Evolutionary conservation across 1,140 invertebrate species (phyloP), one percentile per base, ranked within the genome.

Genomic region (Drosophila serrata): DNA sequence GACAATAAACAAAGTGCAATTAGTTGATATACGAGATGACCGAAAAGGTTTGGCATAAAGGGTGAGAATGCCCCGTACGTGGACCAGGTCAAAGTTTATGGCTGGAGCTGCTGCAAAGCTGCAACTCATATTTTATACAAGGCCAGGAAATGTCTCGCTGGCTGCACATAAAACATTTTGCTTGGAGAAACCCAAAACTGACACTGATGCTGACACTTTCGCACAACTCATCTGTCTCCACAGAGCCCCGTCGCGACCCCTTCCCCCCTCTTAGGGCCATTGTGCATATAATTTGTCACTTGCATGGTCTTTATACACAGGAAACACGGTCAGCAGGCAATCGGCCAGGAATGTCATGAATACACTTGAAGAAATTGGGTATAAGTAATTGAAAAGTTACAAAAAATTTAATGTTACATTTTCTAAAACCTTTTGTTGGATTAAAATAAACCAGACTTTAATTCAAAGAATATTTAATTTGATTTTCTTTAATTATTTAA

Each of bases 211-310:
- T 79, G 76, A 78, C 59, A 79, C 65, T 78, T 78, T 15, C 75
- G 59, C 76, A 79, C 65, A 72, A 79, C 57, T 79, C 65, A 78
- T 78, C 57, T 62, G 58, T 69, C 46, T 56, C 29, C 24, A 29
- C 13, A 17, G 57, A 45, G 33, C 46, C 59, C 12, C n/a, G 15
- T 4, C 3, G 13, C 19, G 13, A 2, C 5, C 13, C 13, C 4
- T 3, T 19, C 42, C 22, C 42, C 13, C 12, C 11, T 19, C 4
- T 7, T 17, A 9, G 15, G 33, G 13, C 48, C 58, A 60, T 64
- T 78, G 55, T 79, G 67, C 65, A 79, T 79, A 79, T 79, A 79
- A 79, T 79, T 79, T 79, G 76, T 79, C 76, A 79, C 76, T 79
- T 48, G 75, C 75, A 78, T 72, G 76, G 65, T 63, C 75, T 72